Conservation (phyloP, 2,888 invertebrate genomes). For the Hydraecia micacea region DNA sequence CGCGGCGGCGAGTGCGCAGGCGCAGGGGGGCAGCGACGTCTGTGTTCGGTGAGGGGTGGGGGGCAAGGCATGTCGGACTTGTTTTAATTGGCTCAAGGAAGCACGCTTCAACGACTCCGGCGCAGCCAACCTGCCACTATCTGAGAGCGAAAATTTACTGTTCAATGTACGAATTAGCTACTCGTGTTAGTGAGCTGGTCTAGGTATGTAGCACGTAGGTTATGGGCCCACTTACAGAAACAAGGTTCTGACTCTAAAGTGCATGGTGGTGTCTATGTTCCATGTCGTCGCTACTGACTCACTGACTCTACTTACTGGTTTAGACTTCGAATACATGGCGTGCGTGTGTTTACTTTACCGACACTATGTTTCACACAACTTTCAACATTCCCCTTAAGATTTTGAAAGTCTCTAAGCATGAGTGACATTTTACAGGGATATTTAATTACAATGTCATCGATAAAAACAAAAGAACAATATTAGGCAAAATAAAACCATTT, state of each 20-base stretch:
- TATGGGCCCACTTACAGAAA: constrained; percentile 9
- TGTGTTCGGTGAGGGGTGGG: constrained; percentile 47
- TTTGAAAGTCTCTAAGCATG: background rate
- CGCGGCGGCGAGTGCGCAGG: constrained; percentile 50
- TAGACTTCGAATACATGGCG: background rate
- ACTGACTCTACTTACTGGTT: background rate
- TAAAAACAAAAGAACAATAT: background rate
- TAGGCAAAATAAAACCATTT: constrained; percentile 1
- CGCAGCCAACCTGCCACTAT: constrained; percentile 64
- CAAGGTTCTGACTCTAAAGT: background rate
- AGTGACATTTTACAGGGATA: background rate
- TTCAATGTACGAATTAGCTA: constrained; percentile 56
- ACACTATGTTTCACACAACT: background rate
- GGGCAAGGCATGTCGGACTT: constrained; percentile 69
- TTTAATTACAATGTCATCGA: background rate
- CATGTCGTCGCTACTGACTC: background rate
- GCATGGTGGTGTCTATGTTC: background rate
- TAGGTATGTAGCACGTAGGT: background rate
- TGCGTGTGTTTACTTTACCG: background rate
- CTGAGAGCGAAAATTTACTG: constrained; percentile 67
- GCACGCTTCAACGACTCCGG: constrained; percentile 82
- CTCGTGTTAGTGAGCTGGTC: constrained; percentile 28
- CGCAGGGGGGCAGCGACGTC: constrained; percentile 36
- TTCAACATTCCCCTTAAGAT: background rate
- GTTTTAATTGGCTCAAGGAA: constrained; percentile 86